Evolutionary conservation across 2,888 invertebrate species (phyloP).

Genomic region (Dolichomitus sp.): DNA sequence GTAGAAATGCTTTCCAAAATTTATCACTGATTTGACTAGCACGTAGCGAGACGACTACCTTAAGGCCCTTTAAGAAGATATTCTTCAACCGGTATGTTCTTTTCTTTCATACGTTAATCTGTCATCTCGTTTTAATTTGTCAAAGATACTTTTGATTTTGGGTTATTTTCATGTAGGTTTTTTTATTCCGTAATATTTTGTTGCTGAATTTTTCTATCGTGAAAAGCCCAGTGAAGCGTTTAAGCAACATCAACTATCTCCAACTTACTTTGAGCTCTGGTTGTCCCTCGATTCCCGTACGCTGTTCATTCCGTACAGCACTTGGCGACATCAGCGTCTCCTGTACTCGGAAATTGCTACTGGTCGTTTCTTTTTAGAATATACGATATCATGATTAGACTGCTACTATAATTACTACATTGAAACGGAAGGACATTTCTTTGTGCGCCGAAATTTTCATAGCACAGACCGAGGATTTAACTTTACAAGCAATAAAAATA

Average conservation of each 20-base stretch:
- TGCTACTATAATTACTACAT: slow-evolving; percentile 8
- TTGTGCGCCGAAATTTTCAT: background rate
- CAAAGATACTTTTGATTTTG: no score
- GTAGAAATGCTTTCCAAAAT: no score
- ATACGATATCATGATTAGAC: slow-evolving; percentile 8
- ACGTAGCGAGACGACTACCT: no score
- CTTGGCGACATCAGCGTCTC: background rate
- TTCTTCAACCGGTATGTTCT: no score
- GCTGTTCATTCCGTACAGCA: background rate
- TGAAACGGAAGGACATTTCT: background rate
- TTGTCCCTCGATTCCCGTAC: background rate
- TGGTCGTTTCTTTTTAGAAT: background rate
- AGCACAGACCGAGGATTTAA: slow-evolving; percentile 8
- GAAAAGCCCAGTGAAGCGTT: background rate
- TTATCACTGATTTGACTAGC: no score
- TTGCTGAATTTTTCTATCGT: no score
- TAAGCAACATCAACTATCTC: background rate
- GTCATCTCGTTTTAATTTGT: no score
- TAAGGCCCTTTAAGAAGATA: no score
- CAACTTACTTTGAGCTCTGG: background rate
- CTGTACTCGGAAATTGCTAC: background rate
- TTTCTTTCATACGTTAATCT: no score
- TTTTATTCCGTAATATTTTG: no score
- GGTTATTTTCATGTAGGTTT: no score
- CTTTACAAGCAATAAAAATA: slow-evolving; percentile 15